Evolutionary conservation across 2,797 vertebrate genomes (phyloP).

Genomic region (Chloroceryle amazona): DNA sequence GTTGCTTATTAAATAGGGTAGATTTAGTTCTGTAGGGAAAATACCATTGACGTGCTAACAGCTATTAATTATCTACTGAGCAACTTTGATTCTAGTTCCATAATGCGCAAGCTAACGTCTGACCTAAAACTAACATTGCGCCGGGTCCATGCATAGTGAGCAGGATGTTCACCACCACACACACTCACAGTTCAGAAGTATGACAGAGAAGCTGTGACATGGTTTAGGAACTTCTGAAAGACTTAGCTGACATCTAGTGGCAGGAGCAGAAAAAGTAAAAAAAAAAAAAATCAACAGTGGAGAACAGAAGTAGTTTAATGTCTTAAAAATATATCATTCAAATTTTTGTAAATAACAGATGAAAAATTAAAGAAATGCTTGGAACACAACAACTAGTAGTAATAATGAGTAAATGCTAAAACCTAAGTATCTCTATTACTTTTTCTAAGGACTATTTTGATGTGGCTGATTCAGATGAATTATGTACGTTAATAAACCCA

Average conservation of each 20-base stretch:
- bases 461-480: background rate
- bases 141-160: background rate
- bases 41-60: background rate
- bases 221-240: background rate
- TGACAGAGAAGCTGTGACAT: background rate
- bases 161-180: background rate
- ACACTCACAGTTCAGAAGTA: background rate
- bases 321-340: background rate
- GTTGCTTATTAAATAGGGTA: background rate
- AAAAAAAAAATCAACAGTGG: background rate
- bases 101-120: background rate
- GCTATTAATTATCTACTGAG: background rate
- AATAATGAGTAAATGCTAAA: background rate
- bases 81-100: background rate
- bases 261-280: background rate
- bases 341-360: background rate
- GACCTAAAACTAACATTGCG: background rate
- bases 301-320: background rate
- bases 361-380: background rate
- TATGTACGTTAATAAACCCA: background rate
- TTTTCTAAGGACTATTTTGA: background rate
- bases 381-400: background rate
- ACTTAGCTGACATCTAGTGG: slow-evolving; percentile 79
- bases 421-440: background rate
- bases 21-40: background rate